Conservation (phyloP, 1,140 invertebrate genomes). For the Drosophila insularis region DNA sequence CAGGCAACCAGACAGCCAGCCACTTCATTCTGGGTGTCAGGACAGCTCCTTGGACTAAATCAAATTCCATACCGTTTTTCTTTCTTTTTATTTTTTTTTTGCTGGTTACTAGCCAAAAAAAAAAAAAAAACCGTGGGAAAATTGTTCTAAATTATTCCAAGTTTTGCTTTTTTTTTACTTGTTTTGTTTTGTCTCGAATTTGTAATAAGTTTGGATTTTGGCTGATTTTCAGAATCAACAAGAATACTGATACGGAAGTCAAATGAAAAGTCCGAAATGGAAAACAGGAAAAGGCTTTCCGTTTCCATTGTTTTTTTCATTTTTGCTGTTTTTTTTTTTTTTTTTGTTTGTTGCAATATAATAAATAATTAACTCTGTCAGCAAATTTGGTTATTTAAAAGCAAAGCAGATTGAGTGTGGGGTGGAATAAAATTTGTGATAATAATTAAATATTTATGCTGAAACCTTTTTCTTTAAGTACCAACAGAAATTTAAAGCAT, state of each 20-base stretch:
- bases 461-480: constrained; percentile 8
- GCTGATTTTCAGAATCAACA: not conserved
- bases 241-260: constrained; percentile 5
- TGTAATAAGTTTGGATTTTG: constrained; percentile 22
- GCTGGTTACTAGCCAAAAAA: not conserved
- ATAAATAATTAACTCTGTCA: constrained; percentile 8
- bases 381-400: constrained; percentile 6
- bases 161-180: constrained; percentile 15
- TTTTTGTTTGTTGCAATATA: not conserved
- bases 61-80: constrained; percentile 9
- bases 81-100: not conserved
- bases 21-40: constrained; percentile 18
- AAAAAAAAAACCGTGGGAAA: not conserved
- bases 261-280: not conserved
- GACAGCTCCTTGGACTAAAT: constrained; percentile 27
- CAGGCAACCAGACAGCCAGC: not conserved
- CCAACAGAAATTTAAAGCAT: constrained; percentile 9
- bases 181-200: constrained; percentile 32
- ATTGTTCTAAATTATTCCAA: constrained; percentile 24
- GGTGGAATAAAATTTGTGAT: not conserved
- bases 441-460: constrained; percentile 19
- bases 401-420: not conserved
- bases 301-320: not conserved
- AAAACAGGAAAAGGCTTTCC: not conserved
- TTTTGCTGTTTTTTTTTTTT: not conserved